Evolutionary conservation across 2,113 vertebrate genomes (phyloP).

Genomic region (Synchiropus splendidus): DNA sequence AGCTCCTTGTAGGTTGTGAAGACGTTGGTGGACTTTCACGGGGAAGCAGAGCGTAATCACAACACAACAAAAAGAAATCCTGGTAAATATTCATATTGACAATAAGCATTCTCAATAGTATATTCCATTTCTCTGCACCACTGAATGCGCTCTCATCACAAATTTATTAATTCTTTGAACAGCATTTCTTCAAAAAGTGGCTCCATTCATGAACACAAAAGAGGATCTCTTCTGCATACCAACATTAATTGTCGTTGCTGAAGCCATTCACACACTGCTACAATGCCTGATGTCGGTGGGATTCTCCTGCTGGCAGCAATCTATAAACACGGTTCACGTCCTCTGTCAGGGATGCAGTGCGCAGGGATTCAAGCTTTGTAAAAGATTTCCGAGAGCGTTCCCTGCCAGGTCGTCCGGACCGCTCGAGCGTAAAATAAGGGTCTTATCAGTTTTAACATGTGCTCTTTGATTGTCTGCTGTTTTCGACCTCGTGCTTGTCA

Average conservation of each 20-base stretch:
- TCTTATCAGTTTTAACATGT: constrained; percentile 40
- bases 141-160: too few relatives aligned
- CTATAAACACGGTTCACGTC: constrained; percentile 52
- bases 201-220: constrained; percentile 22
- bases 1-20: too few relatives aligned
- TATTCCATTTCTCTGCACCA: too few relatives aligned
- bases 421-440: constrained; percentile 23
- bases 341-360: constrained; percentile 18
- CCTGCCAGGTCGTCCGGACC: too few relatives aligned
- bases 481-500: too few relatives aligned
- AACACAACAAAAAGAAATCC: too few relatives aligned
- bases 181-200: not conserved
- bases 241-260: constrained; percentile 16
- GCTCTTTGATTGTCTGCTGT: not conserved
- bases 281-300: constrained; percentile 40
- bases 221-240: constrained; percentile 42
- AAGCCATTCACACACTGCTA: constrained; percentile 26
- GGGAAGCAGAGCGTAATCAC: too few relatives aligned
- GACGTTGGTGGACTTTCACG: too few relatives aligned
- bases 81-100: too few relatives aligned
- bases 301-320: constrained; percentile 45
- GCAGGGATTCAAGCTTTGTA: constrained; percentile 20
- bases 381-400: constrained; percentile 35
- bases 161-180: too few relatives aligned
- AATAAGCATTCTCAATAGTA: too few relatives aligned